Percentiles rank a stretch among this genome's conserved stretches.
Evolutionary conservation across 2,113 vertebrate species (phyloP).

Genomic region (Odontesthes bonariensis): DNA sequence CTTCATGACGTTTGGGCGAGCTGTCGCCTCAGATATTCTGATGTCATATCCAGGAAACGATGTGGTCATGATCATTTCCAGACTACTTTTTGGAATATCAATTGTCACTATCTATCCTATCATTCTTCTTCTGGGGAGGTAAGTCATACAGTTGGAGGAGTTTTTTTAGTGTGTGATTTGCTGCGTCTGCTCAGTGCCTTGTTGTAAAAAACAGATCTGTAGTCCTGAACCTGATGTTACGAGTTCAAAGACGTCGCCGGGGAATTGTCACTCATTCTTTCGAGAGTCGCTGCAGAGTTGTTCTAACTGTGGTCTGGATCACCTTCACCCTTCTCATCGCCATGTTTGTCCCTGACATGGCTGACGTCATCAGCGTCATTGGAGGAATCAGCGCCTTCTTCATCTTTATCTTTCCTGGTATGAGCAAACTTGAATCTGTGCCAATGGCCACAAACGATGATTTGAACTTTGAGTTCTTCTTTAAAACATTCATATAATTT

Average conservation of each 20-base stretch:
- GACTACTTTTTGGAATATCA: conserved; percentile 91
- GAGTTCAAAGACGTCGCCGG: conserved; percentile 49
- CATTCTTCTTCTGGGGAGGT: conserved; percentile 93
- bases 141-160: background rate
- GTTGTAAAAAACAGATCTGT: conserved; percentile 84
- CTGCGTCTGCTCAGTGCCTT: background rate
- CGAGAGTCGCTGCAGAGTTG: conserved; percentile 78
- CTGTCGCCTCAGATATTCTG: conserved; percentile 88
- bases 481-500: too few species aligned
- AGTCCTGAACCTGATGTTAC: conserved; percentile 84
- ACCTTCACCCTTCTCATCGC: conserved; percentile 84
- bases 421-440: background rate
- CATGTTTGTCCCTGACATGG: conserved; percentile 91
- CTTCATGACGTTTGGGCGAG: conserved; percentile 90
- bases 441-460: too few species aligned
- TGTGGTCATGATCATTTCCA: conserved; percentile 84
- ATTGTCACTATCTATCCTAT: conserved; percentile 96
- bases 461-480: too few species aligned
- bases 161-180: background rate
- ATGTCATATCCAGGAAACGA: conserved; percentile 94
- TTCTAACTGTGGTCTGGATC: conserved; percentile 89
- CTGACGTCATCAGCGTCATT: conserved; percentile 89
- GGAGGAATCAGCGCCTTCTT: conserved; percentile 95
- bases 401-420: conserved; percentile 97
- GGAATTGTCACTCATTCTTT: conserved; percentile 30